Base-by-base conservation (phyloP, 2,888 invertebrate species). In the Spodoptera picta region DNA sequence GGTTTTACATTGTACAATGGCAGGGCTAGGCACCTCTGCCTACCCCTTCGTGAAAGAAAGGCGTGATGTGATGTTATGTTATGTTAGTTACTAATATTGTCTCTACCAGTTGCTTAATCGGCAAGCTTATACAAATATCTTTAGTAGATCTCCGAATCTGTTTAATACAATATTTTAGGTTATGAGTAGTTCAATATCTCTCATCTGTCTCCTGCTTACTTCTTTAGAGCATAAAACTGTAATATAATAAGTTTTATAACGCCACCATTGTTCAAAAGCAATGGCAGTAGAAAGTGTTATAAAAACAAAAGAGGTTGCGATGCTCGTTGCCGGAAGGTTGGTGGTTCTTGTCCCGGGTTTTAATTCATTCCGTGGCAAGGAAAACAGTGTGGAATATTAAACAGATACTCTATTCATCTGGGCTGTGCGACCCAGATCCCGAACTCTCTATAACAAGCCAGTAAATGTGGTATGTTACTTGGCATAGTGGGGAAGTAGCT, bases 311-410 rank as follows among this genome's bases (percentile, higher is more conserved):
- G 70, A 64, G 48, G 55, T 50, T 36, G 36, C 36, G 9, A 49
- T 41, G 50, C 60, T 51, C 66, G 65, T 50, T 42, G 65, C 65
- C 73, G 75, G 73, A 79, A 75, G 67, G 69, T 67, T 73, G 79
- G 49, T 69, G 69, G 72, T 72, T 83, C 84, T 84, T 82, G 80
- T 82, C 79, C 75, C 79, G 64, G 72, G 80, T 82, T 87, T 87
- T 87, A 89, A 88, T 90, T 87, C 85, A 86, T 83, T 80, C 74
- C 81, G 74, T 57, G 68, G 71, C 63, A 75, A 73, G 76, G 76
- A 72, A 79, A 82, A 83, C 82, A 80, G 80, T 62, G 79, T 83
- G 80, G 83, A 87, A 87, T 88, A 88, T 84, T 87, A 87, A 88
- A 84, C 80, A 80, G 83, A 77, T 75, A 78, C 69, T 80, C 81